Evolutionary conservation across 2,888 invertebrate genomes (phyloP).

Genomic region (Nomada fabriciana): DNA sequence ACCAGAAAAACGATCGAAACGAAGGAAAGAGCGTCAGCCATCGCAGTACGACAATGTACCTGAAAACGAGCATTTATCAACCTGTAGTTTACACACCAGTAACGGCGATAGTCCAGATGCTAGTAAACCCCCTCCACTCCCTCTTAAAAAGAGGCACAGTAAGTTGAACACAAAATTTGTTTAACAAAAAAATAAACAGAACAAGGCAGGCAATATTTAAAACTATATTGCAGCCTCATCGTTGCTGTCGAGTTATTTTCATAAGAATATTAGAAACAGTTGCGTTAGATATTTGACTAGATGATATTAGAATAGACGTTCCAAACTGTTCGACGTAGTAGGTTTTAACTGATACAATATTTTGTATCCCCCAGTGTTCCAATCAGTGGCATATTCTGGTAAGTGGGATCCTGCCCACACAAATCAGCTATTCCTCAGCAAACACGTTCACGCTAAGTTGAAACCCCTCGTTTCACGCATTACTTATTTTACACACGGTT

Average conservation of each 20-base stretch:
- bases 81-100: slow-evolving; percentile 82
- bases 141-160: slow-evolving; percentile 97
- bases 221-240: slow-evolving; percentile 22
- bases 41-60: slow-evolving; percentile 91
- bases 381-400: slow-evolving; percentile 98
- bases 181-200: neutral
- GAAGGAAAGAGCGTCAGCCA: slow-evolving; percentile 86
- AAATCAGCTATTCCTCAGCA: slow-evolving; percentile 79
- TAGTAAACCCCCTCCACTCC: slow-evolving; percentile 93
- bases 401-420: slow-evolving; percentile 88
- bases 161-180: slow-evolving; percentile 86
- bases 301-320: slow-evolving; percentile 58
- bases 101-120: slow-evolving; percentile 86
- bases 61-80: slow-evolving; percentile 85
- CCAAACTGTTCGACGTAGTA: slow-evolving; percentile 55
- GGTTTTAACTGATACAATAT: slow-evolving; percentile 83
- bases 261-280: neutral
- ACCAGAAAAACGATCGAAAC: slow-evolving; percentile 87
- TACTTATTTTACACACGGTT: slow-evolving; percentile 57
- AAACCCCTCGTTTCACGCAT: slow-evolving; percentile 75
- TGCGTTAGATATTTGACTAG: slow-evolving; percentile 37
- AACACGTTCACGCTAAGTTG: slow-evolving; percentile 81
- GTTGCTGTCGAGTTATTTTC: slow-evolving; percentile 28
- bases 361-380: slow-evolving; percentile 92
- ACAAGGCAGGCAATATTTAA: slow-evolving; percentile 29